Percentiles rank a stretch among this genome's conserved stretches.
These are phyloP conservation scores for Lepus oiostolus DNA, from an alignment of 2,797 vertebrate species.

Conservation along the genomic window DNA sequence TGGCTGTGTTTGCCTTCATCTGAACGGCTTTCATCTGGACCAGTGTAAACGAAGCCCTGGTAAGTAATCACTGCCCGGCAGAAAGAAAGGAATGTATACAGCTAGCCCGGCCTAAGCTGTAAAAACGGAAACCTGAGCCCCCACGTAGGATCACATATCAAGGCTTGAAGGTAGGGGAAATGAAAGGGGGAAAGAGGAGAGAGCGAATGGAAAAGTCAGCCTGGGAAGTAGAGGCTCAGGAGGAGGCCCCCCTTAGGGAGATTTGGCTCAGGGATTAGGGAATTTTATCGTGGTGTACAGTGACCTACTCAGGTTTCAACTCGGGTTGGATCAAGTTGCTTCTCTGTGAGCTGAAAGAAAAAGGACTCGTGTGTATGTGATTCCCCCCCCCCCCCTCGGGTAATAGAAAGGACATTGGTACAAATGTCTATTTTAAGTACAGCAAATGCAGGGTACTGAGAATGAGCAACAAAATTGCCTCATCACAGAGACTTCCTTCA, in stretches of 20 bases:
- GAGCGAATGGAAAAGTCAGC: slow-evolving; percentile 93
- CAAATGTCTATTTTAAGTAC: slow-evolving; percentile 89
- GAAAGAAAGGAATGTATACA: slow-evolving; percentile 99
- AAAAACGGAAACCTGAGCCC: slow-evolving; percentile 99
- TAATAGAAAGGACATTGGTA: slow-evolving; percentile 90
- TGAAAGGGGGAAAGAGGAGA: slow-evolving; percentile 96
- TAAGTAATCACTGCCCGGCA: slow-evolving; percentile 97
- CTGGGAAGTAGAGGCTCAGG: slow-evolving; percentile 93
- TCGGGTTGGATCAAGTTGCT: slow-evolving; percentile 94
- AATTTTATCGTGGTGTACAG: slow-evolving; percentile 99
- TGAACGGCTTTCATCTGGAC: slow-evolving; percentile 97
- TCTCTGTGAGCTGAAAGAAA: slow-evolving; percentile 93
- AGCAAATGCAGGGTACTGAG: slow-evolving; percentile 87
- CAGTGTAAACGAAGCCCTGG: slow-evolving; percentile 97
- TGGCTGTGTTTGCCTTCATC: slow-evolving; percentile 97
- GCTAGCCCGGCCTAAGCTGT: slow-evolving; percentile 98
- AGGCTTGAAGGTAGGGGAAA: slow-evolving; percentile 99
- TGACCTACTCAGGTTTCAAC: slow-evolving; percentile 99
- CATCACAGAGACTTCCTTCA: slow-evolving; percentile 85
- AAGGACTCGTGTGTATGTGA: slow-evolving; percentile 89
- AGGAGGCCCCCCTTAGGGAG: slow-evolving; percentile 94
- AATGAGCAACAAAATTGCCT: slow-evolving; percentile 87
- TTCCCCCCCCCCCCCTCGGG: slow-evolving; percentile 84
- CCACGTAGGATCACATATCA: slow-evolving; percentile 96
- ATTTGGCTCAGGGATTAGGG: slow-evolving; percentile 98